Evolutionary conservation across 1,140 invertebrate genomes (phyloP).

Genomic region (Drosophila setifemur): DNA sequence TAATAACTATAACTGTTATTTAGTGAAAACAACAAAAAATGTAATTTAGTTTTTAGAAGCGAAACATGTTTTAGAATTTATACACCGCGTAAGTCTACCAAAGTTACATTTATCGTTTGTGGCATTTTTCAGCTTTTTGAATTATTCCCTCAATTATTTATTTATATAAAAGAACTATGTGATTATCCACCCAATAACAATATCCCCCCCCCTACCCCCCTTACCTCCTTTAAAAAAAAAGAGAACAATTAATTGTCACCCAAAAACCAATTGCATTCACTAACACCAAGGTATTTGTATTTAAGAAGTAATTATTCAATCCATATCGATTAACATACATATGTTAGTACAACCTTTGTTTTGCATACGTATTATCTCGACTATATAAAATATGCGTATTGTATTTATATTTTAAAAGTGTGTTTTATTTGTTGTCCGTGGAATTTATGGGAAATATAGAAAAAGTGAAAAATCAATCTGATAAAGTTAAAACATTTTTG

Average conservation of each 20-base stretch:
- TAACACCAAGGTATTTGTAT: constrained; percentile 54
- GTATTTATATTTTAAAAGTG: constrained; percentile 34
- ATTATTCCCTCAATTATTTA: constrained; percentile 57
- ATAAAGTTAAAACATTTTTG: no score
- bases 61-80: constrained; percentile 65
- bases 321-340: constrained; percentile 33
- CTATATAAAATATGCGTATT: constrained; percentile 57
- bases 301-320: constrained; percentile 50
- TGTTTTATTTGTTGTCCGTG: constrained; percentile 33
- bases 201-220: no score
- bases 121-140: constrained; percentile 52
- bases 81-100: constrained; percentile 74
- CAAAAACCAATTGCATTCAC: constrained; percentile 61
- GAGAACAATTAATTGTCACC: constrained; percentile 33
- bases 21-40: constrained; percentile 49
- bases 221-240: no score
- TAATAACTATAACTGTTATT: constrained; percentile 65
- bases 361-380: constrained; percentile 65
- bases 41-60: constrained; percentile 45
- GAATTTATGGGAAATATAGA: no score
- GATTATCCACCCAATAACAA: constrained; percentile 61
- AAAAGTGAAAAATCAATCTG: no score
- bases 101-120: constrained; percentile 67
- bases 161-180: constrained; percentile 65
- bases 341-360: constrained; percentile 64